A percentile compares a stretch with the other conserved stretches of the same genome.
Conservation (phyloP, 2,113 vertebrate species). For the Pseudorhombus dupliciocellatus region DNA sequence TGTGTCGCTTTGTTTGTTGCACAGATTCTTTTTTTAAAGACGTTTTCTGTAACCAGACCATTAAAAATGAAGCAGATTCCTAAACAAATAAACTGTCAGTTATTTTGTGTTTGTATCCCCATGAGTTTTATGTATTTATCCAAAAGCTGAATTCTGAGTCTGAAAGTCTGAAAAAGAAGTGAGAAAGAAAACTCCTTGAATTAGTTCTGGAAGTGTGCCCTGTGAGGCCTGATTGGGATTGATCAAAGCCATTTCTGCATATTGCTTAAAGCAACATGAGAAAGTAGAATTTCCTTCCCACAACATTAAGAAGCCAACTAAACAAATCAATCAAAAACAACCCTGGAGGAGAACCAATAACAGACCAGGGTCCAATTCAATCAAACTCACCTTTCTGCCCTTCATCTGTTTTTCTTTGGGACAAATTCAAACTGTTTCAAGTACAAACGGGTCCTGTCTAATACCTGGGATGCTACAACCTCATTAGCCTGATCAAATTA, state of each 20-base stretch:
- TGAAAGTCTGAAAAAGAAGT: background rate
- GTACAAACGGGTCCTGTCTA: background rate
- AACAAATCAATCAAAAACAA: constrained; percentile 46
- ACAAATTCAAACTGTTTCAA: background rate
- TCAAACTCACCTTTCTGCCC: constrained; percentile 38
- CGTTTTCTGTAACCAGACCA: too few relatives aligned
- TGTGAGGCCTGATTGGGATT: constrained; percentile 8
- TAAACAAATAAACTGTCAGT: too few relatives aligned
- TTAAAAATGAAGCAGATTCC: too few relatives aligned
- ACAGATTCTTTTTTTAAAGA: too few relatives aligned
- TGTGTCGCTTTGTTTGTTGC: background rate
- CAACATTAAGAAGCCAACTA: constrained; percentile 16
- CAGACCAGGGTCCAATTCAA: constrained; percentile 29
- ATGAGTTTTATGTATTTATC: background rate
- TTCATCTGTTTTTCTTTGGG: too few relatives aligned
- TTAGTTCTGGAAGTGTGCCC: constrained; percentile 16
- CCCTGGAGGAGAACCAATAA: constrained; percentile 44
- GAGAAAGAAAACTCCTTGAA: background rate
- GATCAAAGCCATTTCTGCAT: constrained; percentile 26
- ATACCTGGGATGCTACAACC: constrained; percentile 45
- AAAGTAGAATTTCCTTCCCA: constrained; percentile 14
- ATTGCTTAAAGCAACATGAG: background rate
- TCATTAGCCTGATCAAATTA: constrained; percentile 39
- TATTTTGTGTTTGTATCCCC: too few relatives aligned
- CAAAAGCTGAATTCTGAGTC: background rate